A percentile compares a stretch with the other conserved stretches of the same genome.
These are phyloP conservation scores for Samia ricini DNA, from an alignment of 1,140 invertebrate species.

Conservation along the genomic window DNA sequence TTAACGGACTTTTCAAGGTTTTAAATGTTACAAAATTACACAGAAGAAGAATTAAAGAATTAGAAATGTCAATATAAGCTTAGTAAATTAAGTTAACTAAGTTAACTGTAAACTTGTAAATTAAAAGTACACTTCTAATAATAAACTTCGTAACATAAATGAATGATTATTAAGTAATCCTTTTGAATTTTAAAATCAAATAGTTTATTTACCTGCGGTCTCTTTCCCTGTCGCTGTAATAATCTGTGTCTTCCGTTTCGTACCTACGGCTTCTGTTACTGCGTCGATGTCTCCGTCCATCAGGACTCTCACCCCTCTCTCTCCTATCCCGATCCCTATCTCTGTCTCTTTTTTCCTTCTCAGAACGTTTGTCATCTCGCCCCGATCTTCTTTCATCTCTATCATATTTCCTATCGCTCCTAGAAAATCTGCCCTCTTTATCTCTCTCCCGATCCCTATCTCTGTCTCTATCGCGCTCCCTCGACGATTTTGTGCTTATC, in stretches of 20 bases:
- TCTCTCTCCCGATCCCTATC: conserved; percentile 39
- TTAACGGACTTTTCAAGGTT: too few species aligned
- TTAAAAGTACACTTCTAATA: too few species aligned
- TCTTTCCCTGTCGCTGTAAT: conserved; percentile 70
- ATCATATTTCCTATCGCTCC: conserved; percentile 59
- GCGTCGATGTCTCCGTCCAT: conserved; percentile 41
- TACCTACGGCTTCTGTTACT: conserved; percentile 54
- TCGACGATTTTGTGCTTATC: conserved; percentile 55
- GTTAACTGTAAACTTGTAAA: too few species aligned
- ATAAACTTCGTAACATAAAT: too few species aligned
- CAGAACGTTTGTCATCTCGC: conserved; percentile 48
- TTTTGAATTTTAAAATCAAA: too few species aligned
- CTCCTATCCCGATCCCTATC: conserved; percentile 37
- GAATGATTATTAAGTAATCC: too few species aligned
- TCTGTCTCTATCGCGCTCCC: conserved; percentile 46
- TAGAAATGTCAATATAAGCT: too few species aligned
- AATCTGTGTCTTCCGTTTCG: conserved; percentile 76
- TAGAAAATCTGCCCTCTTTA: conserved; percentile 54
- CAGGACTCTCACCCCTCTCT: conserved; percentile 41
- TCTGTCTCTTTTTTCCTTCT: conserved; percentile 50
- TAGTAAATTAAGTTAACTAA: too few species aligned
- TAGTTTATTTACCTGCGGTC: conserved; percentile 40
- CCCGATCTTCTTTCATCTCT: conserved; percentile 53
- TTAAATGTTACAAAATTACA: too few species aligned
- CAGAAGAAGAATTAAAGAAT: too few species aligned